A percentile compares a stretch with the other conserved stretches of the same genome.
These are phyloP conservation scores for Batillaria attramentaria DNA, from an alignment of 1,140 invertebrate species.

Conservation along the genomic window DNA sequence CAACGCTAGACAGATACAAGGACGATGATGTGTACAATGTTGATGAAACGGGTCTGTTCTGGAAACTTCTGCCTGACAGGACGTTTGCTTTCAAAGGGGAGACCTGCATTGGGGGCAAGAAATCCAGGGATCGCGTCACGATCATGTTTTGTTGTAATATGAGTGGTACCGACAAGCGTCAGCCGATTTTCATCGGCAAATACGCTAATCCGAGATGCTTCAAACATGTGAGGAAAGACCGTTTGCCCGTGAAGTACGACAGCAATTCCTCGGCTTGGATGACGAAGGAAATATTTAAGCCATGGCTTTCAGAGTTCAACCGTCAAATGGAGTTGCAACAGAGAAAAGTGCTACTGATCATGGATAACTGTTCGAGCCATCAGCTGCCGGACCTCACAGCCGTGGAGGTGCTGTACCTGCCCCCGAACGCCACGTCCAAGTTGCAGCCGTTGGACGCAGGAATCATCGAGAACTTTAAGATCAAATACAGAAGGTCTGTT, in stretches of 20 bases:
- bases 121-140: neutral
- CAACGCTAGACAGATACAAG: neutral
- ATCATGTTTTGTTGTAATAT: neutral
- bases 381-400: neutral
- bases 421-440: neutral
- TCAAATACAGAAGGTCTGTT: conserved; percentile 2
- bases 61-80: too few relatives aligned
- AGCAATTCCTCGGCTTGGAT: conserved; percentile 8
- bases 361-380: conserved; percentile 1
- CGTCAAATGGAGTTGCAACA: neutral
- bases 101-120: neutral
- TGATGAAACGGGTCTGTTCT: too few relatives aligned
- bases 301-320: neutral
- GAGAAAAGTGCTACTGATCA: neutral
- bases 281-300: neutral
- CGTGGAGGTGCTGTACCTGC: neutral
- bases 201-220: conserved; percentile 9
- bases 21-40: too few relatives aligned
- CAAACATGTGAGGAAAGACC: conserved; percentile 3
- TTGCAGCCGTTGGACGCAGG: neutral
- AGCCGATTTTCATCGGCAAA: neutral
- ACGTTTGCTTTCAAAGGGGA: too few relatives aligned
- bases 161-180: neutral
- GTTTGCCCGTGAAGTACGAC: conserved; percentile 8
- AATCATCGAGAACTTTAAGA: neutral